Percentiles rank a stretch among this genome's conserved stretches.
Evolutionary conservation across 2,797 vertebrate genomes (phyloP).

Genomic region (Knipowitschia caucasica): DNA sequence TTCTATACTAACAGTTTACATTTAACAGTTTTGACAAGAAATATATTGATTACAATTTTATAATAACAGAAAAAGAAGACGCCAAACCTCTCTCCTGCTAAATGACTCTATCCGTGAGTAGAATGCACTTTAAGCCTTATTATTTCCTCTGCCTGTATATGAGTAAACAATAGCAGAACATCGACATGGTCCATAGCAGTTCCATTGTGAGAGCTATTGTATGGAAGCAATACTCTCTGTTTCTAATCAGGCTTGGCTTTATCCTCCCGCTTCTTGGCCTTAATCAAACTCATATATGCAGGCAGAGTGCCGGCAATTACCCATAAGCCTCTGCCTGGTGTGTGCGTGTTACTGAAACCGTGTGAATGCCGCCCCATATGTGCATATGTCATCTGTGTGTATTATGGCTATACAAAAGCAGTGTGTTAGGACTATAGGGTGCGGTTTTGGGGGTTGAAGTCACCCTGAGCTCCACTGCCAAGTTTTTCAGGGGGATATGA

Average conservation of each 20-base stretch:
- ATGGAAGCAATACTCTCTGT: slow-evolving; percentile 66
- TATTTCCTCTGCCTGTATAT: slow-evolving; percentile 15
- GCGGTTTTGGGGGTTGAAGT: slow-evolving; percentile 69
- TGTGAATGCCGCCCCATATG: slow-evolving; percentile 35
- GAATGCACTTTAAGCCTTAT: slow-evolving; percentile 22
- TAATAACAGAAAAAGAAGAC: neutral
- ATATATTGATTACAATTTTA: neutral
- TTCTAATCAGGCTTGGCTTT: slow-evolving; percentile 72
- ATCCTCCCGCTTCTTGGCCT: slow-evolving; percentile 68
- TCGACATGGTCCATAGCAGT: slow-evolving; percentile 47
- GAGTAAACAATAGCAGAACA: slow-evolving; percentile 57
- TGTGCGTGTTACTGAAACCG: slow-evolving; percentile 40
- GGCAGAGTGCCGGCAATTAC: slow-evolving; percentile 73
- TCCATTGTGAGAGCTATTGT: slow-evolving; percentile 61
- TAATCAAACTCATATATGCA: slow-evolving; percentile 76
- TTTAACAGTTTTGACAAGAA: neutral
- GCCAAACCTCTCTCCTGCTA: slow-evolving; percentile 30
- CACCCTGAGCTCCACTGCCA: slow-evolving; percentile 62
- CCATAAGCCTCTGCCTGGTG: slow-evolving; percentile 63
- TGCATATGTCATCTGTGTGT: slow-evolving; percentile 27
- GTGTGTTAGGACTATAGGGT: slow-evolving; percentile 39
- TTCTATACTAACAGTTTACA: too few relatives aligned
- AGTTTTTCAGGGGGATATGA: slow-evolving; percentile 61
- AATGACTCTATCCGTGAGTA: slow-evolving; percentile 15
- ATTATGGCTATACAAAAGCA: slow-evolving; percentile 13